Base-by-base conservation (phyloP, 2,888 invertebrate genomes). In the Teinopalpus imperialis region DNA sequence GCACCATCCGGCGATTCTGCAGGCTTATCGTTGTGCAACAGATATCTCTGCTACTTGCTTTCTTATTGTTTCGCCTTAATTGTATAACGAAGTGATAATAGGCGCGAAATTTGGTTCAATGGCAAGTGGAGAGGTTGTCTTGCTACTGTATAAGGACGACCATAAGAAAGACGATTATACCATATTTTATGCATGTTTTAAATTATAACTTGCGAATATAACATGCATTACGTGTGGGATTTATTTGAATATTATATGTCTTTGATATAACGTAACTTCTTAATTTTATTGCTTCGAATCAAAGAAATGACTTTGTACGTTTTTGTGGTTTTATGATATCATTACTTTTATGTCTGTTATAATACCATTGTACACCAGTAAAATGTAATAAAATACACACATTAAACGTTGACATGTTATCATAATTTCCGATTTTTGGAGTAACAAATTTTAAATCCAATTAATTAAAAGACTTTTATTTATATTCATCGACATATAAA, bases 21-120 rank as follows among this genome's bases (percentile, higher is more conserved):
- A 54, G 55, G 57, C 48, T 55, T 56, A 69, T 65, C 64, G 58
- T 82, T 81, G 69, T 65, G 75, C 77, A 85, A 83, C 61, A 47
- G 48, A 61, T 71, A 72, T 70, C 70, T 63, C 48, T 31, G 57
- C 53, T 55, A 70, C 66, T 66, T 66, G 58, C 85, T 86, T 86
- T 86, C 85, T 82, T 79, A 85, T 85, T 86, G 85, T 86, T 80
- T 78, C 64, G 69, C 68, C 61, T 82, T 81, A 81, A 83, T 83
- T 80, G 74, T 68, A 68, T 67, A 64, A 64, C 55, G 60, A 63
- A 56, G 54, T 56, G 56, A 51, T 56, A 61, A 58, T 48, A 39
- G 54, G 52, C 51, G 46, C 32, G 51, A 46, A 60, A 69, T 67
- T 53, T 69, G 57, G 73, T 72, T 78, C 78, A 81, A 81, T 81